phyloP scores from a whole-genome alignment of 2,797 vertebrate genomes.

The Sebastes minor region DNA sequence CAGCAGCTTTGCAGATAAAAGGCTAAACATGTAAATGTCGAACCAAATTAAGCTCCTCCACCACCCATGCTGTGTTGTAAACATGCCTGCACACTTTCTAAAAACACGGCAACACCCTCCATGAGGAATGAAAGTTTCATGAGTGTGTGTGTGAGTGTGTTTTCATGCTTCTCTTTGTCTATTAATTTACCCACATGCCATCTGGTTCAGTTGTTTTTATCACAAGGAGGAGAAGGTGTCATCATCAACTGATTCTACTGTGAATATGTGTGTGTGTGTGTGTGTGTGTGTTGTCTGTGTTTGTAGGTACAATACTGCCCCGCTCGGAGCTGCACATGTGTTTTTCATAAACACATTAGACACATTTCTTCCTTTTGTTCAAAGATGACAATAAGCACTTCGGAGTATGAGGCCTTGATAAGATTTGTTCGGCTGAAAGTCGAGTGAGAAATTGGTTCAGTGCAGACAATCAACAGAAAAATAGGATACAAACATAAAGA shows the following conservation, averaged over 20 bases:
- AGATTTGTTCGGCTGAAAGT: conserved; percentile 1
- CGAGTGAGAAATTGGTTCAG: background rate
- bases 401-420: background rate
- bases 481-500: background rate
- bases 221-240: conserved; percentile 52
- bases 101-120: conserved; percentile 9
- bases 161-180: conserved; percentile 39
- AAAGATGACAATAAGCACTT: background rate
- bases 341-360: conserved; percentile 1
- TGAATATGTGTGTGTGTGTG: background rate
- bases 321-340: background rate
- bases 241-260: conserved; percentile 34
- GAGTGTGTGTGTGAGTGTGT: conserved; percentile 4
- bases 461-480: background rate
- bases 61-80: background rate
- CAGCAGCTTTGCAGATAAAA: conserved; percentile 33
- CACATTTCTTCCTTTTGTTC: background rate
- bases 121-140: background rate
- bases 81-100: background rate
- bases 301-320: background rate
- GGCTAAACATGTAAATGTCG: conserved; percentile 25
- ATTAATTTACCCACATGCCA: conserved; percentile 63
- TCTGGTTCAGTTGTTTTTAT: conserved; percentile 62
- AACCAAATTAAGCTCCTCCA: background rate
- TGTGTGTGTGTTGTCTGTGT: conserved; percentile 1